Conservation (phyloP, 2,888 invertebrate species). For the Meta bourneti region DNA sequence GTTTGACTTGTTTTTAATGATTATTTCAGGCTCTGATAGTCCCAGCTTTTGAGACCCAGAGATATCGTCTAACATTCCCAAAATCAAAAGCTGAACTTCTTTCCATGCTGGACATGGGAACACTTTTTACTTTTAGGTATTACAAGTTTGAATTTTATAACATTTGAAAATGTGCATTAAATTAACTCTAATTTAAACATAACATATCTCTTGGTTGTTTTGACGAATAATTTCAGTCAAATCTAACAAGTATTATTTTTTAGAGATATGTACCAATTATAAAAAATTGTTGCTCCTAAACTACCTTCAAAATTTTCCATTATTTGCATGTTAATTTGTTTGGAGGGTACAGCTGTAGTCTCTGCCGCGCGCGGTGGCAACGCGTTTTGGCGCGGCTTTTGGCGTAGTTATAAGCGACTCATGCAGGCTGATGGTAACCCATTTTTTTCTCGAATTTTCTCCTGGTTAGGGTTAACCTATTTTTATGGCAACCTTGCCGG, state of each 20-base stretch:
- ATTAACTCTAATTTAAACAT: neutral
- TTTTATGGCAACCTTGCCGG: too few relatives aligned
- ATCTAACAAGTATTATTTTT: neutral
- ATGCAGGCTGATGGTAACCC: too few relatives aligned
- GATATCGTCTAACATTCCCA: slow-evolving; percentile 90
- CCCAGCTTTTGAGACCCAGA: slow-evolving; percentile 94
- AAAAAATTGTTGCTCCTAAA: too few relatives aligned
- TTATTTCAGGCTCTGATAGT: slow-evolving; percentile 86
- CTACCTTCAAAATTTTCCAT: too few relatives aligned
- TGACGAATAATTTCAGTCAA: neutral
- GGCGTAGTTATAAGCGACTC: too few relatives aligned
- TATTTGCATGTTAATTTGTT: too few relatives aligned
- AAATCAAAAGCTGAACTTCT: slow-evolving; percentile 88
- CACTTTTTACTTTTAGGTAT: slow-evolving; percentile 89
- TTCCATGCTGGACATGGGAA: slow-evolving; percentile 86
- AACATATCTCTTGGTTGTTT: neutral
- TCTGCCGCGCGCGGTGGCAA: too few relatives aligned
- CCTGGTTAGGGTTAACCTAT: too few relatives aligned
- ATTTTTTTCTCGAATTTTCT: too few relatives aligned
- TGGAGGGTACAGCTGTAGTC: too few relatives aligned
- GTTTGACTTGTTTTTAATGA: neutral
- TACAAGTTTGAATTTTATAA: neutral
- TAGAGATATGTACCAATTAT: too few relatives aligned
- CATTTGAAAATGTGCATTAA: neutral
- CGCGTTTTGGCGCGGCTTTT: too few relatives aligned